Base-by-base conservation (phyloP, 2,888 invertebrate genomes). In the Hirtodrosophila duncani region DNA sequence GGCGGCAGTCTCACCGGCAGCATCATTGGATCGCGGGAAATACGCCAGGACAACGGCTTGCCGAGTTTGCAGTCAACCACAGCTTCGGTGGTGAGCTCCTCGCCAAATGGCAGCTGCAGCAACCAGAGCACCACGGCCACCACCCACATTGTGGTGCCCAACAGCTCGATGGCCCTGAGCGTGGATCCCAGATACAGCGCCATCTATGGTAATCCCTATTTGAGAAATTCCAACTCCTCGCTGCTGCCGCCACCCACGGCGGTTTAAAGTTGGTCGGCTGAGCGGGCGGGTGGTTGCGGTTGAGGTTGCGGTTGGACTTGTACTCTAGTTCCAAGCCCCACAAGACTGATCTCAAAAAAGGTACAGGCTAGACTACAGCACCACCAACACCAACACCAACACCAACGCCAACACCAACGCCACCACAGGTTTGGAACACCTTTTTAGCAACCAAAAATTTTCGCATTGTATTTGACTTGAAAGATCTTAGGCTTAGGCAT, bases 141-240 rank as follows among this genome's bases (percentile, higher is more conserved):
- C 44, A 86, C 86, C 2, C 85, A 85, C 27, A 86, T 85, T 23
- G 83, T 84, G 42, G 79, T 81, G 42, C 78, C 80, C 41, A 72
- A 84, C 23, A 78, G 60, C 18, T 56, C 83, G 16, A 71, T 83
- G 56, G 81, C 83, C 4, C 33, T 86, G 30, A 84, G 81, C 31
- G 92, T 96, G 17, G 96, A 96, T 85, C 95, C 95, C 1, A 89
- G 95, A 60, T 96, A 93, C 85, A 95, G 95, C 41, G 96, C 96
- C 33, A 93, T 94, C 5, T 96, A 96, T 82, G 94, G 94, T 39
- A 96, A 96, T 87, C 95, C 96, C 0, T 96, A 95, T 86, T 88
- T 95, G 64, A 89, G 95, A 81, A 91, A 91, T 59, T 91, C 91
- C 10, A 91, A 89, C 60, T 89, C 86, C 29, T 87, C 86, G 29